These are phyloP conservation scores for Palythoa heliodiscus DNA, from an alignment of 92 coral and sea anemone species.

Conservation along the genomic window DNA sequence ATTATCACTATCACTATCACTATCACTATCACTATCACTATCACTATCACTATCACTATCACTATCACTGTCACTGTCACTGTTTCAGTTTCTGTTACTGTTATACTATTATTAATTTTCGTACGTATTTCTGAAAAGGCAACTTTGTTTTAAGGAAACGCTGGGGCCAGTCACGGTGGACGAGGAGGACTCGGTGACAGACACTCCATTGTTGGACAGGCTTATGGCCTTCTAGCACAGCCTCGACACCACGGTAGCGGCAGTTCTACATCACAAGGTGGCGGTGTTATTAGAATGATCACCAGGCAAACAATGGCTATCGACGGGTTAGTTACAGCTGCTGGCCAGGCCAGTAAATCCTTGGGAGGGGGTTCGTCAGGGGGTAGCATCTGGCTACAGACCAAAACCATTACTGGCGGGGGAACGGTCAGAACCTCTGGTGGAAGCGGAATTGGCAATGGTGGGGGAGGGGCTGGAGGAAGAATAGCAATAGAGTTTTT, in stretches of 20 bases:
- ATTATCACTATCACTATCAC: too few relatives aligned
- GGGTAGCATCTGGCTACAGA: constrained; percentile 65
- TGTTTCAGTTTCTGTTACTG: too few relatives aligned
- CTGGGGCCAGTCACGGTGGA: constrained; percentile 78
- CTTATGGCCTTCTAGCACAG: constrained; percentile 59
- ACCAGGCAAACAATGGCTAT: constrained; percentile 46
- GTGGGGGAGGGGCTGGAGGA: constrained; percentile 83
- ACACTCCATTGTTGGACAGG: constrained; percentile 52
- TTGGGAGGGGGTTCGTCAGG: constrained; percentile 62
- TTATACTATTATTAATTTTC: too few relatives aligned
- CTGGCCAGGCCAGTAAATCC: constrained; percentile 52
- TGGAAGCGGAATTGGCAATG: constrained; percentile 61
- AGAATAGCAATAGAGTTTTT: constrained; percentile 55
- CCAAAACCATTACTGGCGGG: constrained; percentile 52
- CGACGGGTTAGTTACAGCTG: constrained; percentile 63
- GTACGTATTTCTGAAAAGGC: too few relatives aligned
- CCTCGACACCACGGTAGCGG: constrained; percentile 67
- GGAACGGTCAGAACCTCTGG: constrained; percentile 67
- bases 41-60: too few relatives aligned
- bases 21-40: too few relatives aligned
- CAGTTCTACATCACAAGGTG: constrained; percentile 55
- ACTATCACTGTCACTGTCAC: too few relatives aligned
- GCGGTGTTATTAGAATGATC: constrained; percentile 57
- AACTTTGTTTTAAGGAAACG: constrained; percentile 43
- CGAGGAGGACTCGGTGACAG: constrained; percentile 61